Percentiles rank a stretch among this genome's conserved stretches.
Conservation (phyloP, 2,888 invertebrate genomes). For the Notocelia uddmanniana region DNA sequence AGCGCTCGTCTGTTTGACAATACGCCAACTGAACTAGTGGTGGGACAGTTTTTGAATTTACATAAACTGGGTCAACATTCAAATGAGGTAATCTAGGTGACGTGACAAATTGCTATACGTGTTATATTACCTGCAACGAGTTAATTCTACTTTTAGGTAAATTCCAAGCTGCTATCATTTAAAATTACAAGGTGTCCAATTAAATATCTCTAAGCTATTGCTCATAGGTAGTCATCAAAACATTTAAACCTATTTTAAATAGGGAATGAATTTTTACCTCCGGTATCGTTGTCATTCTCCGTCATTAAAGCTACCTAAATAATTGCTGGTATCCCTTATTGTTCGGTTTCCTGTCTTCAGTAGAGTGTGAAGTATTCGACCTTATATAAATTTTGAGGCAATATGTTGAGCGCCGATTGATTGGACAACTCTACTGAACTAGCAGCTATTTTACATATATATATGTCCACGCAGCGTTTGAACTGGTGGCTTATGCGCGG, state of each 20-base stretch:
- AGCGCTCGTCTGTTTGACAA: conserved; percentile 42
- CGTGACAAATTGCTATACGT: too few species aligned
- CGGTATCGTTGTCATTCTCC: not conserved
- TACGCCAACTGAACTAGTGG: conserved; percentile 29
- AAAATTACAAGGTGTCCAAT: too few species aligned
- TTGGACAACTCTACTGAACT: conserved; percentile 6
- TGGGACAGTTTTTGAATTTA: not conserved
- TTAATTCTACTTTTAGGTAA: too few species aligned
- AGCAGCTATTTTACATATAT: conserved; percentile 16
- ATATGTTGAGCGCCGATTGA: not conserved
- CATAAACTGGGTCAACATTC: not conserved
- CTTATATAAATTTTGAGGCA: conserved; percentile 3
- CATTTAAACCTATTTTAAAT: not conserved
- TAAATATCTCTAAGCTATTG: not conserved
- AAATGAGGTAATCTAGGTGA: not conserved
- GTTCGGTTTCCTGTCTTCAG: too few species aligned
- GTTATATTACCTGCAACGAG: too few species aligned
- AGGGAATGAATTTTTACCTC: not conserved
- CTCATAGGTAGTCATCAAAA: not conserved
- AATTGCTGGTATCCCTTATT: too few species aligned
- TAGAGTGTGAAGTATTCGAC: not conserved
- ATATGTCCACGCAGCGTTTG: conserved; percentile 7
- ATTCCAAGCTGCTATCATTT: too few species aligned
- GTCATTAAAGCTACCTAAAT: not conserved
- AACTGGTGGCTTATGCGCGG: not conserved